A percentile compares a stretch with the other conserved stretches of the same genome.
Conservation (phyloP, 2,113 vertebrate species). For the Dicrurus megarhynchus region DNA sequence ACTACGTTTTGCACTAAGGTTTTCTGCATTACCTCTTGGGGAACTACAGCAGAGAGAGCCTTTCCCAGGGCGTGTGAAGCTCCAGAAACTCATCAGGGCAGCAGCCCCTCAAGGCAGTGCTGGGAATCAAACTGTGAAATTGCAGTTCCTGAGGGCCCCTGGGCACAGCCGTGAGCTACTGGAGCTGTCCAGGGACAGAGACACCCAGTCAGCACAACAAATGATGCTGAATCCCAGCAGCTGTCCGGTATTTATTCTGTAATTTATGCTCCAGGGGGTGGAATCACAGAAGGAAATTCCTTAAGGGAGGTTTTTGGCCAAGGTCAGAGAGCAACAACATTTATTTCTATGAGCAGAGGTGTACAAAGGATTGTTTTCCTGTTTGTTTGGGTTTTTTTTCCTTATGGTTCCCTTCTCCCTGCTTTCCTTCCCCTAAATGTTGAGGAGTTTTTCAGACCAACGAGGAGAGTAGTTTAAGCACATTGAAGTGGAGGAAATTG, state of each 20-base stretch:
- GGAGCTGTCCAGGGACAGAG: conserved; percentile 20
- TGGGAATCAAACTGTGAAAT: conserved; percentile 72
- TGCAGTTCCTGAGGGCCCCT: conserved; percentile 42
- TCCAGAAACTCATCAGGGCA: conserved; percentile 59
- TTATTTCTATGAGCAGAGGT: not conserved
- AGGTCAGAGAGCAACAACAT: not conserved
- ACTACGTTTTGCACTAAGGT: not conserved
- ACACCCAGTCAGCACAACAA: conserved; percentile 7
- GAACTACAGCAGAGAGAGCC: not conserved
- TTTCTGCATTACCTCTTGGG: conserved; percentile 18
- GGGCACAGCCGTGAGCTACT: not conserved
- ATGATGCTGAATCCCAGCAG: conserved; percentile 15
- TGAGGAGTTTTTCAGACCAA: not conserved
- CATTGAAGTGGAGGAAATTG: not conserved
- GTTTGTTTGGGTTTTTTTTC: not conserved
- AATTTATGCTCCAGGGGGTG: conserved; percentile 3
- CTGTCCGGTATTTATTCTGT: conserved; percentile 5
- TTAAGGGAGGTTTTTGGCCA: not conserved
- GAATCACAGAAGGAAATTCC: conserved; percentile 9
- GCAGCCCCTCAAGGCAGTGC: conserved; percentile 36
- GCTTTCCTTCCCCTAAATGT: not conserved
- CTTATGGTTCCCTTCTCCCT: not conserved
- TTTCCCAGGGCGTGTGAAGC: conserved; percentile 14
- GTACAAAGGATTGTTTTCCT: not conserved
- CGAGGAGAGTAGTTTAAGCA: not conserved